phyloP scores from a whole-genome alignment of 2,113 vertebrate genomes.

The Nothocercus nigrocapillus region DNA sequence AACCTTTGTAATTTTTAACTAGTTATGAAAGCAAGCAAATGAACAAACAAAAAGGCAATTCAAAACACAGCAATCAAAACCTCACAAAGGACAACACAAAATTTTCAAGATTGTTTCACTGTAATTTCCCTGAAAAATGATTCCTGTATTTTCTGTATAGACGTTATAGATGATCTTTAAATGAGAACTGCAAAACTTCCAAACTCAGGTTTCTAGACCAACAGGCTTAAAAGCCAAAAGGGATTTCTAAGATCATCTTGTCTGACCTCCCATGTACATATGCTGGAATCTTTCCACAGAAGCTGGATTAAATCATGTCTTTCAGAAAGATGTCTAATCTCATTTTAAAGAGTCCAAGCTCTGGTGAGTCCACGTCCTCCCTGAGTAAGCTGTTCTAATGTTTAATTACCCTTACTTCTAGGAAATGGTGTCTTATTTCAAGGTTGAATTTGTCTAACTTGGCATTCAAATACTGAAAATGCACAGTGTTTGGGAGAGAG shows the following conservation, averaged over 20 bases:
- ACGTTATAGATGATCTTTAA: constrained; percentile 22
- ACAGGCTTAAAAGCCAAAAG: background rate
- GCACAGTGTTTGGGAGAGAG: constrained; percentile 25
- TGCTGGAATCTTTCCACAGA: background rate
- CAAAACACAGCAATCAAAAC: background rate
- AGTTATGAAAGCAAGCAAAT: constrained; percentile 23
- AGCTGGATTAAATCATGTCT: constrained; percentile 19
- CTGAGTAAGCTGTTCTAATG: constrained; percentile 30
- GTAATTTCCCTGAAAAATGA: background rate
- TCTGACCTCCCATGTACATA: accelerated
- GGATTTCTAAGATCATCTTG: background rate
- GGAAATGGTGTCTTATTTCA: constrained; percentile 60
- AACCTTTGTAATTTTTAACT: constrained; percentile 32
- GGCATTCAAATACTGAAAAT: constrained; percentile 39
- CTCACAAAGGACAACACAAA: background rate
- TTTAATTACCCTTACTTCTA: constrained; percentile 62
- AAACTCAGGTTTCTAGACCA: background rate
- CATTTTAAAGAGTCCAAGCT: constrained; percentile 38
- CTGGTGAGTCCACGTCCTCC: constrained; percentile 42
- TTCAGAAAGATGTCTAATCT: constrained; percentile 50
- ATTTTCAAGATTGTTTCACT: background rate
- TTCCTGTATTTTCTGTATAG: background rate
- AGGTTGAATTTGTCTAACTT: constrained; percentile 65
- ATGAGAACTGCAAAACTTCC: background rate
- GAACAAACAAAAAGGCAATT: background rate